These are phyloP conservation scores for Staurois parvus DNA, from an alignment of 2,797 vertebrate species.

Conservation along the genomic window DNA sequence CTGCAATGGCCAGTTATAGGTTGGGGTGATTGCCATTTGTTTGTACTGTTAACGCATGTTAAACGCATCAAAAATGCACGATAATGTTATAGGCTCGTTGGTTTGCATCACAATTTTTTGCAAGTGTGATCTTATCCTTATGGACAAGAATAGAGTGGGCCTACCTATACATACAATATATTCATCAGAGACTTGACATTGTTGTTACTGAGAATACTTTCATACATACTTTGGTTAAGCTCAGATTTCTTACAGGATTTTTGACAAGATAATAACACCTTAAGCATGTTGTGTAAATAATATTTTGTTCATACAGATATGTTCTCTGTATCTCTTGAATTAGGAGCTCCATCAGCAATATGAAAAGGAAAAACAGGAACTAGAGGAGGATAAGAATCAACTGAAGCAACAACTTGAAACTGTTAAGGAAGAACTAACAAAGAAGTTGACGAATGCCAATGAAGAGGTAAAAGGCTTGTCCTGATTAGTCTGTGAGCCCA, in stretches of 20 bases:
- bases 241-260: neutral
- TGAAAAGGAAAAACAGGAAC: constrained; percentile 84
- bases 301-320: neutral
- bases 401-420: constrained; percentile 88
- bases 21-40: too few relatives aligned
- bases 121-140: too few relatives aligned
- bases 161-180: too few relatives aligned
- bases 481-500: neutral
- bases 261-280: neutral
- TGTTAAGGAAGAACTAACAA: constrained; percentile 85
- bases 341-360: constrained; percentile 95
- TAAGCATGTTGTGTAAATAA: neutral
- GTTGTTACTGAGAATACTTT: neutral
- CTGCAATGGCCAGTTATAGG: too few relatives aligned
- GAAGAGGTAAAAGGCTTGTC: constrained; percentile 80
- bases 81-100: too few relatives aligned
- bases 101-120: too few relatives aligned
- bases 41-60: too few relatives aligned
- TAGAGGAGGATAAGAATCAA: constrained; percentile 91
- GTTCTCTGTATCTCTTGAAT: constrained; percentile 54
- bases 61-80: too few relatives aligned
- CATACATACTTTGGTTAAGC: neutral
- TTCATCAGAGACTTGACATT: neutral
- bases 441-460: constrained; percentile 85
- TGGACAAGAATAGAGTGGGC: too few relatives aligned